Evolutionary conservation across 2,797 vertebrate genomes (phyloP).

Genomic region (Leptatherina wallacei): DNA sequence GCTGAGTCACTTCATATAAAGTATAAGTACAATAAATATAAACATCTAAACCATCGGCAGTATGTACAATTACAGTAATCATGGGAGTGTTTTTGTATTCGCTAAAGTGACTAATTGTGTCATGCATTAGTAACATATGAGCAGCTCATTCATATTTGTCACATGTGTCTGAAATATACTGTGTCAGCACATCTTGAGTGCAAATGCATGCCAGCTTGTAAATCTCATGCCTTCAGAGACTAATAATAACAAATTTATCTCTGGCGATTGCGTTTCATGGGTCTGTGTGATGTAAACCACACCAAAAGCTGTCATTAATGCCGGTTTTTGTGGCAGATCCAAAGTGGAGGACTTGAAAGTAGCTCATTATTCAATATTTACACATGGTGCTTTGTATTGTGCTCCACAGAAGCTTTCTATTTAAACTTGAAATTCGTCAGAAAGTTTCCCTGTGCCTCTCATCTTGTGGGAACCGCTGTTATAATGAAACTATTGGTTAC

Average conservation of each 20-base stretch:
- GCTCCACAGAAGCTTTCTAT: slow-evolving; percentile 81
- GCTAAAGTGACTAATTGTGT: slow-evolving; percentile 47
- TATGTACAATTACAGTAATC: neutral
- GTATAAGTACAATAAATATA: slow-evolving; percentile 10
- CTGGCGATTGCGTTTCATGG: slow-evolving; percentile 66
- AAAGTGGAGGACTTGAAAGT: slow-evolving; percentile 79
- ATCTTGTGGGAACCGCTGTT: slow-evolving; percentile 69
- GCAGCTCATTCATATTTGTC: slow-evolving; percentile 64
- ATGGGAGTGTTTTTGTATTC: slow-evolving; percentile 1
- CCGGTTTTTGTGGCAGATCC: slow-evolving; percentile 61
- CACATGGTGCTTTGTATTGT: slow-evolving; percentile 80
- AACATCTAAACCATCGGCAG: slow-evolving; percentile 31
- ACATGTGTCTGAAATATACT: slow-evolving; percentile 57
- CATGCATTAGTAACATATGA: slow-evolving; percentile 31
- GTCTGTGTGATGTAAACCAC: slow-evolving; percentile 79
- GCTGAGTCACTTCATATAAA: slow-evolving; percentile 13
- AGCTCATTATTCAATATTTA: slow-evolving; percentile 81
- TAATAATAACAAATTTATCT: slow-evolving; percentile 81
- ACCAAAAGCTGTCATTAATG: slow-evolving; percentile 82
- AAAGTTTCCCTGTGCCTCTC: slow-evolving; percentile 62
- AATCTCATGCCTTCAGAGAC: slow-evolving; percentile 71
- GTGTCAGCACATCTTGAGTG: slow-evolving; percentile 77
- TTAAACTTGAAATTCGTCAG: slow-evolving; percentile 77
- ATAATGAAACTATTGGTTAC: slow-evolving; percentile 65
- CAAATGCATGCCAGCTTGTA: slow-evolving; percentile 71